Base-by-base conservation (phyloP, 2,797 vertebrate species). In the Gobio occitaniae region DNA sequence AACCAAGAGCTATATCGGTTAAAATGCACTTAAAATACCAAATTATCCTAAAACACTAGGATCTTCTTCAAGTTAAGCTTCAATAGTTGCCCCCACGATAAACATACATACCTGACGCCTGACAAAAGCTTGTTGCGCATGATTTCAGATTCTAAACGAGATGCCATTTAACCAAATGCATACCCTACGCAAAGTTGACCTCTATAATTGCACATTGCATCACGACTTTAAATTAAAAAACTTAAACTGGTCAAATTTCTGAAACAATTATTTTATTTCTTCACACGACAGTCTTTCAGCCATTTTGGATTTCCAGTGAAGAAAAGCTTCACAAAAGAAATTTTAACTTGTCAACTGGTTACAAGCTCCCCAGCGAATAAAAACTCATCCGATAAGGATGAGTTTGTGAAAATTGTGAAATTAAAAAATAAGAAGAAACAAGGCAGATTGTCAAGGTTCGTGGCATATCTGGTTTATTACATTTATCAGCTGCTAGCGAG, bases 241-340 rank as follows among this genome's bases (percentile, higher is more conserved):
- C 16, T 74, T 29, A 15, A 38, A 41, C 13, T 47, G 16, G n/a
- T 8, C 16, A 41, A 66, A 74, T 19, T 29, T 32, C 10, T 38
- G 13, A 36, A 32, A 16, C 15, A 80, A 74, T 61, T 0, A 74
- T 66, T 41, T 61, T 72, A 85, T 65, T 63, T 66, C 68, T 65
- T 29, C 47, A 50, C 44, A 74, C 78, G 77, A 65, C 47, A 70
- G 29, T 74, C 69, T 80, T 79, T 85, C 84, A 80, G 84, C 84
- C 84, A 85, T 85, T 85, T 85, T 85, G 84, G 69, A 80, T 85
- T 44, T 21, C 32, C 44, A 80, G 12, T 66, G 21, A 80, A 74
- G 84, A 65, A 80, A 80, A 84, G 21, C 56, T 72, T 32, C 29
- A 80, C 77, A 65, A 63, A 79, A 70, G 1, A 65, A 63, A 80